Percentiles rank a stretch among this genome's conserved stretches.
Conservation (phyloP, 2,113 vertebrate genomes). For the Bos taurus region ARS-UCD2.0 NC_037346.1:7500001-7500500, state of each 20-base stretch:
- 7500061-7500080: background rate
- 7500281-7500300: background rate
- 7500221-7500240: background rate
- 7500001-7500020: background rate
- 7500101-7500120: background rate
- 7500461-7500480: background rate
- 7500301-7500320: background rate
- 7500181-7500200: background rate
- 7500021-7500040: background rate
- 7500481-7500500: background rate
- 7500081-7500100: background rate
- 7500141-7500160: rapidly evolving
- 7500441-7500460: background rate
- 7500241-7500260: background rate
- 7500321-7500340: background rate
- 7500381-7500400: slow-evolving; percentile 49
- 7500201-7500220: background rate
- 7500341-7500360: background rate
- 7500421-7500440: background rate
- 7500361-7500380: background rate
- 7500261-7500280: rapidly evolving
- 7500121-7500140: background rate
- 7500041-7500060: background rate
- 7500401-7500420: background rate
- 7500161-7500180: background rate